These are phyloP conservation scores for Pangasianodon hypophthalmus DNA, from an alignment of 2,113 vertebrate species.

Conservation along the genomic window DNA sequence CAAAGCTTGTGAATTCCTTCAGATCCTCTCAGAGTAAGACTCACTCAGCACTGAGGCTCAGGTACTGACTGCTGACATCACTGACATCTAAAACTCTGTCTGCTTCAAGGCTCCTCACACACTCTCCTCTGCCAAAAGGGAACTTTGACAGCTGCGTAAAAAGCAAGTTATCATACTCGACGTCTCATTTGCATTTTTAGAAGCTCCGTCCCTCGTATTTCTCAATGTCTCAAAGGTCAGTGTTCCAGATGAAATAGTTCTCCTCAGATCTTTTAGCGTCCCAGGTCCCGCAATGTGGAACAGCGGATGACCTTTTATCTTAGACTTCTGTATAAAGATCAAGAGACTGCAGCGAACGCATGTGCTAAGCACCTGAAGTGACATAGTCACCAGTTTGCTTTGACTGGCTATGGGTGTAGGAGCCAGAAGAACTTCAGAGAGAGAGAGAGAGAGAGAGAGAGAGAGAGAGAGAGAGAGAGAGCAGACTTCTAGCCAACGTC, in stretches of 20 bases:
- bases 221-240: constrained; percentile 34
- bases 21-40: constrained; percentile 65
- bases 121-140: constrained; percentile 21
- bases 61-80: constrained; percentile 44
- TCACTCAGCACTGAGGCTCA: constrained; percentile 65
- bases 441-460: not conserved
- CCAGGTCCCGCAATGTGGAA: constrained; percentile 4
- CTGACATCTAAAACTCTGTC: constrained; percentile 30
- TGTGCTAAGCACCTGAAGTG: constrained; percentile 20
- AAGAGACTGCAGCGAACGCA: not conserved
- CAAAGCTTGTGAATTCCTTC: constrained; percentile 66
- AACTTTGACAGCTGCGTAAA: constrained; percentile 3
- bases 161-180: not conserved
- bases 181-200: constrained; percentile 19
- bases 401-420: constrained; percentile 30
- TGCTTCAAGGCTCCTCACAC: constrained; percentile 34
- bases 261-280: constrained; percentile 2
- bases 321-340: not conserved
- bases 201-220: constrained; percentile 13
- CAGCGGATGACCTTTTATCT: constrained; percentile 32
- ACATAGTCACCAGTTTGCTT: not conserved
- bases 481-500: not conserved
- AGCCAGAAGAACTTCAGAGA: not conserved
- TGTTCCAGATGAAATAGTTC: constrained; percentile 29
- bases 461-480: constrained; percentile 10